Evolutionary conservation across 53 echinoderm and acorn worm species (phyloP).

Genomic region (Zoroaster sp.): DNA sequence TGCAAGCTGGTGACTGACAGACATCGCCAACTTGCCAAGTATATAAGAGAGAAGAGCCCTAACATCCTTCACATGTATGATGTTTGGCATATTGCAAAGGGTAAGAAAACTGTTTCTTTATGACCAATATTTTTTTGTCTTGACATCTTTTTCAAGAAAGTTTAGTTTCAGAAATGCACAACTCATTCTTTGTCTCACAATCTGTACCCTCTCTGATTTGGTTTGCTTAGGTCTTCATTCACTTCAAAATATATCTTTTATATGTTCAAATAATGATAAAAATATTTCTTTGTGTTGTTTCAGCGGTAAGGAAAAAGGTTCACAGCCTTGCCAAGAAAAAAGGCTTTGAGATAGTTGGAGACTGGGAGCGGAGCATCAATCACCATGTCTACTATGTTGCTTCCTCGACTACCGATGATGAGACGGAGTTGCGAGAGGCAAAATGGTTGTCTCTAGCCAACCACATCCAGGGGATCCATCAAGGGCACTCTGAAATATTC

Average conservation of each 20-base stretch:
- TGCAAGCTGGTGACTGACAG: conserved; percentile 64
- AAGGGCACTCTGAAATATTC: conserved; percentile 52
- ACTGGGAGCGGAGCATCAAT: conserved; percentile 57
- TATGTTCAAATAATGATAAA: neutral
- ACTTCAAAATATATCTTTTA: neutral
- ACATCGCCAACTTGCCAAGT: conserved; percentile 65
- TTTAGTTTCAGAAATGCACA: neutral
- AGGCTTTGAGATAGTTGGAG: neutral
- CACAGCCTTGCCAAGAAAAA: conserved; percentile 16
- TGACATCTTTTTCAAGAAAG: neutral
- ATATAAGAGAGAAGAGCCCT: conserved; percentile 45
- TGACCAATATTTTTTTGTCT: neutral
- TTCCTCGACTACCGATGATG: conserved; percentile 32
- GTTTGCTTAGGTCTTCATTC: neutral
- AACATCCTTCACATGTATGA: conserved; percentile 46
- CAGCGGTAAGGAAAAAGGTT: conserved; percentile 37
- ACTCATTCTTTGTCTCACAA: neutral
- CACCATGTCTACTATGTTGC: conserved; percentile 67
- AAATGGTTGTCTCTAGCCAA: conserved; percentile 46
- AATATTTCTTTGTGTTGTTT: neutral
- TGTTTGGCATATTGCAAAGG: neutral
- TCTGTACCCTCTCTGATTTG: neutral
- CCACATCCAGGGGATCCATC: conserved; percentile 48
- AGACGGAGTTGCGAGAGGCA: neutral
- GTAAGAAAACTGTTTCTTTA: neutral